Evolutionary conservation across 2,888 invertebrate genomes (phyloP), one percentile per base, ranked within the genome.

Genomic region (Baccha elongata): DNA sequence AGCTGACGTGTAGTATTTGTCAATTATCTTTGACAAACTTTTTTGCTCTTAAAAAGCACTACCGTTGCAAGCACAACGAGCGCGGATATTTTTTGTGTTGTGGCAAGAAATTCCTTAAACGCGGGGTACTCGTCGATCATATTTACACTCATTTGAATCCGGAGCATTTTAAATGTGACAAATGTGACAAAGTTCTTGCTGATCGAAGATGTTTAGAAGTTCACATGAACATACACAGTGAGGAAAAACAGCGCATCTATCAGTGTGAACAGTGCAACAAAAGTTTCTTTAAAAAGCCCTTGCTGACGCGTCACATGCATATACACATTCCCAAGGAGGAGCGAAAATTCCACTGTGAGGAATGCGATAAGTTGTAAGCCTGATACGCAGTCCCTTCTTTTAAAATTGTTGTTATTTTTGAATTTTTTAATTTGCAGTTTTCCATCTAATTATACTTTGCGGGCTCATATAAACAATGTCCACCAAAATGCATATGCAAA

Each of bases 1-100:
- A 90, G 55, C 85, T 90, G 1, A 85, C 86, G 15, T 90, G 90
- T 46, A 87, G 86, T n/a, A 40, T 89, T 6, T 90, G 90, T 71
- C 85, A 84, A 21, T 3, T 64, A 2, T 84, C 87, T 3, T 78
- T 88, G 67, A 85, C 84, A 0, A 87, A 87, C 13, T 89, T 89
- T 68, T 85, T 87, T 1, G 78, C 86, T 3, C 75, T 89, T 26
- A 84, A 87, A 10, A 42, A 81, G 2, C 89, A 89, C 55, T 86
- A 86, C 7, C 86, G 88, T 4, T 76, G 83, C 8, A 86, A 86
- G 46, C 89, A 89, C 73, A 87, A 88, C 29, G 86, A 86, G 8
- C 86, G 86, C 1, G 90, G 89, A 1, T 90, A 87, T 80, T 87
- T 88, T 0, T 73, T 86, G 13, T 90, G 90, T 58, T 90, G 90